A percentile compares a stretch with the other conserved stretches of the same genome.
phyloP scores from a whole-genome alignment of 2,797 vertebrate genomes.

The Hemitrygon akajei region DNA sequence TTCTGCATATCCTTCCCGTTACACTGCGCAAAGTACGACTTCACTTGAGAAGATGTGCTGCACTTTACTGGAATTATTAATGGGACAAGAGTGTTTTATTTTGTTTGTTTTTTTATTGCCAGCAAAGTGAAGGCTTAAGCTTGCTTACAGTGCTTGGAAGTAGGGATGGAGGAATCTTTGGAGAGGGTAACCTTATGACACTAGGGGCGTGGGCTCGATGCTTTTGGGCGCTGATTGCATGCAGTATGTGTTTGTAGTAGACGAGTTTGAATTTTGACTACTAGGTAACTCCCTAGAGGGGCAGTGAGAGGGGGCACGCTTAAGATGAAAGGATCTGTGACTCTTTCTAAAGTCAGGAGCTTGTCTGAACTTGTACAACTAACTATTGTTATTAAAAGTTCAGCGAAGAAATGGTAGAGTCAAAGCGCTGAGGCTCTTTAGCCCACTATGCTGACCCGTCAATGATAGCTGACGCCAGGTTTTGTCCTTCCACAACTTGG shows the following conservation, averaged over 20 bases:
- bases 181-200: background rate
- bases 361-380: background rate
- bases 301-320: background rate
- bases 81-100: background rate
- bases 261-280: background rate
- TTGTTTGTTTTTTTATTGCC: background rate
- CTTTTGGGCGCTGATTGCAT: background rate
- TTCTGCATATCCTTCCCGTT: background rate
- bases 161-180: background rate
- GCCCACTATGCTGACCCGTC: too few species aligned
- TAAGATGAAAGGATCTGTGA: background rate
- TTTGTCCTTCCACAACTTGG: too few species aligned
- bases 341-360: background rate
- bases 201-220: background rate
- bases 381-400: background rate
- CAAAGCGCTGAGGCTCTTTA: too few species aligned
- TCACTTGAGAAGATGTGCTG: background rate
- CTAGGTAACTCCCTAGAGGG: too few species aligned
- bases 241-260: background rate
- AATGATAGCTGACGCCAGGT: too few species aligned
- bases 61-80: background rate
- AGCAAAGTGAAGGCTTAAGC: background rate
- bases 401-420: background rate
- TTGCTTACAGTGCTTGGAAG: background rate
- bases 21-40: too few species aligned